Evolutionary conservation across 92 coral and sea anemone genomes (phyloP), one percentile per base, ranked within the genome.

Genomic region (Porites divaricata): DNA sequence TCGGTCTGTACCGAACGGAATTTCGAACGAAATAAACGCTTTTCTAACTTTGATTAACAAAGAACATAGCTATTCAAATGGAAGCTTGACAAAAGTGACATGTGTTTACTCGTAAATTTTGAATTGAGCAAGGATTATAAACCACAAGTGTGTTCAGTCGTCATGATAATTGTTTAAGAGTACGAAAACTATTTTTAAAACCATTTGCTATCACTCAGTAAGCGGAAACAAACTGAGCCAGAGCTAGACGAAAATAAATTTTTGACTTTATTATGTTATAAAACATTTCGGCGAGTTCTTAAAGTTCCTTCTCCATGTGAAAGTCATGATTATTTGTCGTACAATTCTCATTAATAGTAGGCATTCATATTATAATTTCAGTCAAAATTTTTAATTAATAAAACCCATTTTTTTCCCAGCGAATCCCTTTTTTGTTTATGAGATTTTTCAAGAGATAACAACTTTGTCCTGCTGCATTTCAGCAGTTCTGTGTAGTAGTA

Each of bases 391-490:
- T 67, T 28, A 67, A 79, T 79, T 74, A 80, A 56, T 41, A 13
- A 48, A 16, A 67, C 67, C 16, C 45, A 80, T 80, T 76, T 49
- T 15, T 11, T 9, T n/a, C 63, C 12, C 11, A 41, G 77, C 85
- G 57, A 69, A 70, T 70, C 67, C 20, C 58, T 11, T 69, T 69
- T 54, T 9, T 45, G 9, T 48, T 68, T 56, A 70, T 66, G 62
- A 22, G 64, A 54, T 79, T 28, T 57, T 80, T 26, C 10, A 22
- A 21, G 13, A 41, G 76, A 68, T 68, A 56, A 68, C 26, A 20
- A 54, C 56, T 6, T 25, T n/a, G 85, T 80, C 85, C 85, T 11
- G 85, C 76, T 80, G 85, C 20, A 69, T 19, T 6, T 70, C 85
- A 80, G 76, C 66, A 69, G 85, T 57, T 20, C 45, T 4, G 45